These are phyloP conservation scores for Epinephelus awoara DNA, from an alignment of 2,797 vertebrate genomes.

Conservation along the genomic window DNA sequence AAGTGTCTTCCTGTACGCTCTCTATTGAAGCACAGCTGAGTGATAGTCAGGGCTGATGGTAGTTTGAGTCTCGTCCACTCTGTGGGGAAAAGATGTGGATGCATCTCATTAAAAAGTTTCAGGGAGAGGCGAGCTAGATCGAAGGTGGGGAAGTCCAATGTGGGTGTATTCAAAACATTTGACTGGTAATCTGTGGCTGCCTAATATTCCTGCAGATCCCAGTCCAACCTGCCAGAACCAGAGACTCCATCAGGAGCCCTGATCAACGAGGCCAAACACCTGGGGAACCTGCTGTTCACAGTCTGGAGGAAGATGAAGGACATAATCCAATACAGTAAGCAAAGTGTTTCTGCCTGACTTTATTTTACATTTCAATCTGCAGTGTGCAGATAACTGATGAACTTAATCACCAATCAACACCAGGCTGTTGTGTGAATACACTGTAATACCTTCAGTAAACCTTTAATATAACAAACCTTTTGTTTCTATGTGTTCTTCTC, in stretches of 20 bases:
- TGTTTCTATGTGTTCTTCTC: background rate
- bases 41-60: too few relatives aligned
- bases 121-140: too few relatives aligned
- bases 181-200: background rate
- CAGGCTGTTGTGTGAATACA: background rate
- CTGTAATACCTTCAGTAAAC: background rate
- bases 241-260: conserved; percentile 34
- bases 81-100: too few relatives aligned
- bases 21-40: background rate
- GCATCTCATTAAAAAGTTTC: too few relatives aligned
- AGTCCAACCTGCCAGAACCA: conserved; percentile 15
- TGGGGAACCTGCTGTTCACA: conserved; percentile 49
- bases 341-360: accelerated
- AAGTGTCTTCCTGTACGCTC: conserved; percentile 8
- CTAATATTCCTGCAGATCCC: conserved; percentile 27
- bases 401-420: background rate
- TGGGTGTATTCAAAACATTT: background rate
- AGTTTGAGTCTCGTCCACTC: too few relatives aligned
- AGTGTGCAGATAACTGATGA: background rate
- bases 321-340: conserved; percentile 51
- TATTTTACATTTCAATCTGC: background rate
- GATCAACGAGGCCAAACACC: conserved; percentile 49
- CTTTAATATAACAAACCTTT: background rate
- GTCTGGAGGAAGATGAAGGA: conserved; percentile 56
- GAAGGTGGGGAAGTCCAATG: background rate